Conservation (phyloP, 2,113 vertebrate genomes). For the Amphiprion percula region DNA sequence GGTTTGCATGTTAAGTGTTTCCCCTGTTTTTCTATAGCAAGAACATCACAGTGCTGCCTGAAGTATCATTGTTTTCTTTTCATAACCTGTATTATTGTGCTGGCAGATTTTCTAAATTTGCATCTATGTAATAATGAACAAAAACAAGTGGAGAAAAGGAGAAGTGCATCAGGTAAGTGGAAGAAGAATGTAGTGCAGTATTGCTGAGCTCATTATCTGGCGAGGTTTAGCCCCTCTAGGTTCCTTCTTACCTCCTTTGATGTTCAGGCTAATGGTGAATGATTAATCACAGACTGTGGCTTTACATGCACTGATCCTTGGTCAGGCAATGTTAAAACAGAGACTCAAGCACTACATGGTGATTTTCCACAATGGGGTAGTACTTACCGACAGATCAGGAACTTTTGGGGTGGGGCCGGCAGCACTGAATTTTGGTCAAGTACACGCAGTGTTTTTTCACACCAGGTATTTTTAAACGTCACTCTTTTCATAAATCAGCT, state of each 20-base stretch:
- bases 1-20: conserved; percentile 62
- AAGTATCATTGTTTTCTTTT: conserved; percentile 12
- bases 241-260: conserved; percentile 71
- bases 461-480: background rate
- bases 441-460: too few species aligned
- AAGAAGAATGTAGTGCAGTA: background rate
- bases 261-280: conserved; percentile 20
- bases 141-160: background rate
- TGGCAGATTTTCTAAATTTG: conserved; percentile 4
- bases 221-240: conserved; percentile 58
- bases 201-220: conserved; percentile 31
- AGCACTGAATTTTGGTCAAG: too few species aligned
- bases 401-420: too few species aligned
- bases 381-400: too few species aligned
- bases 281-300: conserved; percentile 1
- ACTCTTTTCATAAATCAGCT: too few species aligned
- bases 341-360: background rate
- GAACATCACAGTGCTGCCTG: conserved; percentile 24
- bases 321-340: conserved; percentile 7
- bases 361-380: background rate
- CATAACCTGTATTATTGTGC: background rate
- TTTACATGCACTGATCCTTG: conserved; percentile 13
- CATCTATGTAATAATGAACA: background rate
- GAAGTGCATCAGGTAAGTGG: background rate
- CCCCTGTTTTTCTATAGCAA: conserved; percentile 30